Percentiles rank a stretch among this genome's conserved stretches.
These are phyloP conservation scores for Eutrigla gurnardus DNA, from an alignment of 2,797 vertebrate species.

Conservation along the genomic window DNA sequence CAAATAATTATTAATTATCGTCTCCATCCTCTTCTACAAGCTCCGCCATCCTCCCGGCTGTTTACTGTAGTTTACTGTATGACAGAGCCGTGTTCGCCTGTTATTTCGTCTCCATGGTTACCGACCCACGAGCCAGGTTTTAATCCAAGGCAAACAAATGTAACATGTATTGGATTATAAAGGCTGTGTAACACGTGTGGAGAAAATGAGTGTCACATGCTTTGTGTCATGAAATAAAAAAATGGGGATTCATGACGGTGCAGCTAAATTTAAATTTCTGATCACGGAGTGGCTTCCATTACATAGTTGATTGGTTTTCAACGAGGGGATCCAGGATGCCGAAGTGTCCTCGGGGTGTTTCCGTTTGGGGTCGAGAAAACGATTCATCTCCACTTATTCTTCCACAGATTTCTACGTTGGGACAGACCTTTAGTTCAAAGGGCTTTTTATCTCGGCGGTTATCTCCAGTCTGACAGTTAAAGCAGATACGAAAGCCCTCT, in stretches of 20 bases:
- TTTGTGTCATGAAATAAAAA: not conserved
- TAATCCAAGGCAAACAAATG: constrained; percentile 51
- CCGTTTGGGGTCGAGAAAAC: constrained; percentile 4
- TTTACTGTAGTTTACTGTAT: constrained; percentile 51
- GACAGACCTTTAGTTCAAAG: constrained; percentile 42
- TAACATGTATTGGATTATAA: constrained; percentile 33
- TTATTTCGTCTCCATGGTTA: constrained; percentile 58
- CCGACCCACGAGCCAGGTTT: constrained; percentile 49
- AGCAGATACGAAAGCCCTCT: constrained; percentile 38
- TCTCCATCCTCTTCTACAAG: constrained; percentile 4
- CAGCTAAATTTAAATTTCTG: too few species aligned
- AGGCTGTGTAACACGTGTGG: constrained; percentile 14
- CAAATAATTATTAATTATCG: not conserved
- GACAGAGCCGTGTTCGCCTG: constrained; percentile 45
- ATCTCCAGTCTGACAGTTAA: constrained; percentile 45
- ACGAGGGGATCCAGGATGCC: not conserved
- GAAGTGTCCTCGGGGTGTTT: not conserved
- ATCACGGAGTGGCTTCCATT: too few species aligned
- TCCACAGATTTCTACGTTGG: constrained; percentile 32
- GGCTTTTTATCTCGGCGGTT: constrained; percentile 34
- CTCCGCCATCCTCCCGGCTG: constrained; percentile 15
- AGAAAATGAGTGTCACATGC: constrained; percentile 4
- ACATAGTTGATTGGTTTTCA: not conserved
- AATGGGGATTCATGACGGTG: too few species aligned
- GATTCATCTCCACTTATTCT: constrained; percentile 27